These are phyloP conservation scores for Caradrina clavipalpis DNA, from an alignment of 2,888 invertebrate species.

Conservation along the genomic window DNA sequence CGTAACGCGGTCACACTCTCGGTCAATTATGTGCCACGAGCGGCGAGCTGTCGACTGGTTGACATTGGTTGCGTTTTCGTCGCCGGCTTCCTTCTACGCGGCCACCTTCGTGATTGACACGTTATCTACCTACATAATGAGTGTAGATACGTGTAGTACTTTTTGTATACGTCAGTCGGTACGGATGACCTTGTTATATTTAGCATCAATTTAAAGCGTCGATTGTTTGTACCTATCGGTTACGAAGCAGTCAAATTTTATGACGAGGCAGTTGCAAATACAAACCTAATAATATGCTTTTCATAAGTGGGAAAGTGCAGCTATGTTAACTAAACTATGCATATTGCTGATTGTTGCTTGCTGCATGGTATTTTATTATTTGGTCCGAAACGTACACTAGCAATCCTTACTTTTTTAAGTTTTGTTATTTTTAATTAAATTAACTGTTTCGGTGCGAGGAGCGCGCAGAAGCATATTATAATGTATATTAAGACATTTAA, in stretches of 20 bases:
- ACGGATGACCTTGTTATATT: constrained; percentile 43
- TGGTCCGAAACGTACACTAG: background rate
- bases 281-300: background rate
- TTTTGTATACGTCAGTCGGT: constrained; percentile 57
- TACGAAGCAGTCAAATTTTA: background rate
- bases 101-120: constrained; percentile 75
- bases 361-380: background rate
- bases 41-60: constrained; percentile 69
- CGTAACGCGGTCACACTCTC: constrained; percentile 73
- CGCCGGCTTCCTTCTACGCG: constrained; percentile 78
- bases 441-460: background rate
- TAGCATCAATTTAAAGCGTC: constrained; percentile 62
- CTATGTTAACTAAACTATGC: background rate
- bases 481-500: background rate
- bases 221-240: too few species aligned
- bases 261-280: background rate
- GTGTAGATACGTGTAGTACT: constrained; percentile 61
- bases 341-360: background rate
- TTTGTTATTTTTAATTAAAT: background rate
- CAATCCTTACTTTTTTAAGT: background rate
- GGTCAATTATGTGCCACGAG: constrained; percentile 75
- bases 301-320: background rate
- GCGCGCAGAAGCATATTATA: background rate
- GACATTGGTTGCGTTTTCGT: constrained; percentile 81
- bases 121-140: constrained; percentile 67